A percentile compares a stretch with the other conserved stretches of the same genome.
These are phyloP conservation scores for Henicopernis longicauda DNA, from an alignment of 2,113 vertebrate species.

Conservation along the genomic window DNA sequence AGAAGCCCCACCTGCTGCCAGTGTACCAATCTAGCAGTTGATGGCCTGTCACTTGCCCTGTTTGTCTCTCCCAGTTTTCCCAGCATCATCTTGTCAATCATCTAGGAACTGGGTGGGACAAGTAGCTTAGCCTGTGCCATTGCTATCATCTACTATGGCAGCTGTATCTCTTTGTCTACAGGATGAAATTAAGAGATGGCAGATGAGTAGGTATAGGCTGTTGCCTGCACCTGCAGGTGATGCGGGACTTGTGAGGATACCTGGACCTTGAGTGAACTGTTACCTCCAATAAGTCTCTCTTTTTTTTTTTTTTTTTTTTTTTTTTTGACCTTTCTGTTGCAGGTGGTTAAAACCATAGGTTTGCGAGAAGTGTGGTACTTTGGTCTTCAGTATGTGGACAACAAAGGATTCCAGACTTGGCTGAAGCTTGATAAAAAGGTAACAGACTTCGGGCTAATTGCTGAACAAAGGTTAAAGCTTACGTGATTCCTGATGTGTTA, in stretches of 20 bases:
- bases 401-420: slow-evolving; percentile 92
- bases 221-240: background rate
- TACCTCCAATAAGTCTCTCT: background rate
- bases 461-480: background rate
- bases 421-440: slow-evolving; percentile 98
- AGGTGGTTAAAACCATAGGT: slow-evolving; percentile 97
- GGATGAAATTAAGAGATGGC: background rate
- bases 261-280: background rate
- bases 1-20: background rate
- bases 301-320: background rate
- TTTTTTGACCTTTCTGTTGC: background rate
- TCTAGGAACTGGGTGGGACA: background rate
- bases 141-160: background rate
- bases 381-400: slow-evolving; percentile 90
- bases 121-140: background rate
- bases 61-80: background rate
- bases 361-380: slow-evolving; percentile 96
- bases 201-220: background rate
- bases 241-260: background rate
- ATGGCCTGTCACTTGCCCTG: background rate
- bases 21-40: background rate
- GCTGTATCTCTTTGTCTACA: background rate
- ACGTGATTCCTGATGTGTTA: background rate
- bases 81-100: background rate
- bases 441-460: slow-evolving; percentile 16